These are phyloP conservation scores for Dicaeum eximium DNA, from an alignment of 2,113 vertebrate genomes.

Conservation along the genomic window DNA sequence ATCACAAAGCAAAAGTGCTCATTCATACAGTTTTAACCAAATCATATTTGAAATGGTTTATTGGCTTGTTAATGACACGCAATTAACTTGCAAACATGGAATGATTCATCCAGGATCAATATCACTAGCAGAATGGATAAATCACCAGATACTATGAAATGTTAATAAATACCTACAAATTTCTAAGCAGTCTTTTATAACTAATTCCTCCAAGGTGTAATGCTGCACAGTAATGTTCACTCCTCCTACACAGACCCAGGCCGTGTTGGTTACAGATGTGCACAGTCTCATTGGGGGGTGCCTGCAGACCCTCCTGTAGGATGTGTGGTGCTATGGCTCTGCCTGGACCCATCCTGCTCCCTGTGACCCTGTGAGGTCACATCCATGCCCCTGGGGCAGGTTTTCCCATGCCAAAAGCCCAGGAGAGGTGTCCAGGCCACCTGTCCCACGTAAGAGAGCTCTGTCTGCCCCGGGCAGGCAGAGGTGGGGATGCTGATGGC, in stretches of 20 bases:
- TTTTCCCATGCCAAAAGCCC: accelerated
- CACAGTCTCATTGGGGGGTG: accelerated
- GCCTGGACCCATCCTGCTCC: neutral
- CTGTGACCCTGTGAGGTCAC: neutral
- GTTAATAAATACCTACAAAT: neutral
- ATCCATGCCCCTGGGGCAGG: neutral
- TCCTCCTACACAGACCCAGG: neutral
- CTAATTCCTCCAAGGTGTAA: neutral
- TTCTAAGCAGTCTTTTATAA: neutral
- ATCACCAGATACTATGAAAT: neutral
- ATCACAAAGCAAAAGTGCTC: neutral
- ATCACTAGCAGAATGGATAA: neutral
- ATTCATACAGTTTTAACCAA: neutral
- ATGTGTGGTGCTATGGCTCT: neutral
- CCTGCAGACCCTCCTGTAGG: neutral
- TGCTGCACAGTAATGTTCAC: neutral
- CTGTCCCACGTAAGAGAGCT: accelerated
- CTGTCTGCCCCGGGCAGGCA: neutral
- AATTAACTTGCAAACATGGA: neutral
- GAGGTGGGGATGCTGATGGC: too few relatives aligned
- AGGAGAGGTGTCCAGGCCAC: neutral
- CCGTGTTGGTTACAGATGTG: accelerated
- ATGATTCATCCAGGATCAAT: neutral
- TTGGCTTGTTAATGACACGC: neutral
- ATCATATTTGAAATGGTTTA: neutral